Percentiles rank a stretch among this genome's conserved stretches.
Conservation (phyloP, 2,797 vertebrate species). For the Spinus olivaceus region DNA sequence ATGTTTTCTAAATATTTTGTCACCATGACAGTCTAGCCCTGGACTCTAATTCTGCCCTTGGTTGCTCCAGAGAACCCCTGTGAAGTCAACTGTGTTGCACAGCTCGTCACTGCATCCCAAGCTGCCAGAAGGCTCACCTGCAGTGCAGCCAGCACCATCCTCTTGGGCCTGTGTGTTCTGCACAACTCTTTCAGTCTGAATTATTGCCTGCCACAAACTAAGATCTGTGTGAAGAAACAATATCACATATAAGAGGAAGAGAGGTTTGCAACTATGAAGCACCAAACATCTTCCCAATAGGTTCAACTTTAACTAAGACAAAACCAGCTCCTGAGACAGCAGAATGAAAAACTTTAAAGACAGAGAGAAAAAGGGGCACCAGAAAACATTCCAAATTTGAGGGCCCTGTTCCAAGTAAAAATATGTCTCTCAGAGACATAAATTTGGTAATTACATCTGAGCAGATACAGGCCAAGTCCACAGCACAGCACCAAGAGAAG, state of each 20-base stretch:
- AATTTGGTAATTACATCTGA: neutral
- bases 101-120: accelerated
- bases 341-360: neutral
- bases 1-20: slow-evolving; percentile 69
- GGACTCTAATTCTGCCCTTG: slow-evolving; percentile 11
- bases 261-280: neutral
- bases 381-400: neutral
- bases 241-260: neutral
- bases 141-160: accelerated
- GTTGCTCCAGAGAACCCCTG: slow-evolving; percentile 18
- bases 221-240: neutral
- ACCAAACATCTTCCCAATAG: neutral
- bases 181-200: neutral
- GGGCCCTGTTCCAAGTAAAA: slow-evolving; percentile 15
- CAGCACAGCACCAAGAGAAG: neutral
- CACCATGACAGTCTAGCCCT: slow-evolving; percentile 61
- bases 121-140: neutral
- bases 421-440: neutral
- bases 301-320: neutral
- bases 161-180: neutral
- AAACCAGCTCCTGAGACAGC: neutral
- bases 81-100: neutral
- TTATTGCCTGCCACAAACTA: neutral
- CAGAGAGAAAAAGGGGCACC: neutral
- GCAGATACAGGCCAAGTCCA: neutral